A percentile compares a stretch with the other conserved stretches of the same genome.
These are phyloP conservation scores for Anastrepha obliqua DNA, from an alignment of 1,140 invertebrate genomes.

Conservation along the genomic window DNA sequence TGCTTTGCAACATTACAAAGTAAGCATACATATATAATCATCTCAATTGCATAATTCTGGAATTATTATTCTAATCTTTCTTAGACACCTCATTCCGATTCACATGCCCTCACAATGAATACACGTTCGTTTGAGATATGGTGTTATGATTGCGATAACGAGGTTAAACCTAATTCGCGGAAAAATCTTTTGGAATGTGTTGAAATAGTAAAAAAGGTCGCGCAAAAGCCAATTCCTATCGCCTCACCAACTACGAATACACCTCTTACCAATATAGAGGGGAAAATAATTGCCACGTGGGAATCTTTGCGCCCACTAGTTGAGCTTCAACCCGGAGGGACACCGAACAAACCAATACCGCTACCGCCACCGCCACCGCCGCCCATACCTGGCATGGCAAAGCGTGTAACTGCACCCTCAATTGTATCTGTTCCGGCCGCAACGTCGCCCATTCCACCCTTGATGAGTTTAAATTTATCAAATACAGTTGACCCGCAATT, in stretches of 20 bases:
- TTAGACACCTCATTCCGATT: conserved; percentile 82
- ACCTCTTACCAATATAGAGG: conserved; percentile 63
- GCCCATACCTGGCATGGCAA: conserved; percentile 66
- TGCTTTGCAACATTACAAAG: conserved; percentile 84
- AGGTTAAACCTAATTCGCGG: conserved; percentile 77
- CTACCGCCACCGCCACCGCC: conserved; percentile 41
- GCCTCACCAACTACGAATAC: conserved; percentile 51
- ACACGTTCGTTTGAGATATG: conserved; percentile 83
- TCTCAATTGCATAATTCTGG: background rate
- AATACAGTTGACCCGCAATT: conserved; percentile 7
- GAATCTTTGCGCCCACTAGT: conserved; percentile 63
- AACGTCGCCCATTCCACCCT: background rate
- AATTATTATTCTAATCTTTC: background rate
- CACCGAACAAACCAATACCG: background rate
- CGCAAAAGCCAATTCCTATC: conserved; percentile 64
- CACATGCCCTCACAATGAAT: conserved; percentile 84
- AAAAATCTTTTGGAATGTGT: conserved; percentile 81
- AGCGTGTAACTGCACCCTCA: conserved; percentile 58
- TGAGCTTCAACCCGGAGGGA: conserved; percentile 57
- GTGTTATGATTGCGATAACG: conserved; percentile 83
- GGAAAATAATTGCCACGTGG: conserved; percentile 62
- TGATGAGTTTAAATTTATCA: conserved; percentile 6
- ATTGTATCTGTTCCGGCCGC: background rate
- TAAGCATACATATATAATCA: conserved; percentile 57
- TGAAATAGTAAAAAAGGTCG: conserved; percentile 79